Base-by-base conservation (phyloP, 2,113 vertebrate species). In the Callospermophilus lateralis region DNA sequence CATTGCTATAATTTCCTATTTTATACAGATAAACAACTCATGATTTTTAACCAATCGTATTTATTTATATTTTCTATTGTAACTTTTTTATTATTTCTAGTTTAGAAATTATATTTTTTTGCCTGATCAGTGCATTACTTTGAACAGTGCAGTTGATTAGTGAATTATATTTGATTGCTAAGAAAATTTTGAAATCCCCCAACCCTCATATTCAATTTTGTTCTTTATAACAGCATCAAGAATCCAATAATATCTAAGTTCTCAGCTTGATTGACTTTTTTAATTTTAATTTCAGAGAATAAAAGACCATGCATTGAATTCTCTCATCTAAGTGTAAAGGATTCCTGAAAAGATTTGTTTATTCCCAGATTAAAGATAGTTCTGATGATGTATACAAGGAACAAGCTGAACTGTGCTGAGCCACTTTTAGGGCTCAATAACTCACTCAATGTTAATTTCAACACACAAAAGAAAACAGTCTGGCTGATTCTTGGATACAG, bases 401-500 rank as follows among this genome's bases (percentile, higher is more conserved):
- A 97, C 92, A 99, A 99, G 96, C 91, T 48, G 4, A 45, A 98
- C 61, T 99, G 99, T 77, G 99, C 99, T 45, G 98, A 98, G 2
- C 98, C 99, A 91, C 97, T 99, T 10, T 90, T 96, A 90, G 99
- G 99, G 74, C 92, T 95, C 8, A 97, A 97, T 67, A 95, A 98
- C 72, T 97, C 98, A 63, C 96, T 98, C 24, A 99, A 99, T 83
- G 70, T 97, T 0, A 98, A 99, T 92, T 98, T 99, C 53, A 84
- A 99, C 55, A 88, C 98, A 3, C 97, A 92, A 55, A 99, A 98
- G 85, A 99, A 99, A 98, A 99, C 98, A 6, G 97, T 99, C 84
- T 99, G 99, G 96, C 98, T 99, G 89, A 99, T 99, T 95, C 99
- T 99, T 32, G 99, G 99, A 53, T 99, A 99, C 98, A 98, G 99